A percentile compares a stretch with the other conserved stretches of the same genome.
Conservation (phyloP, 37 sponge, comb jelly and placozoan genomes). For the Eunapius fragilis region DNA sequence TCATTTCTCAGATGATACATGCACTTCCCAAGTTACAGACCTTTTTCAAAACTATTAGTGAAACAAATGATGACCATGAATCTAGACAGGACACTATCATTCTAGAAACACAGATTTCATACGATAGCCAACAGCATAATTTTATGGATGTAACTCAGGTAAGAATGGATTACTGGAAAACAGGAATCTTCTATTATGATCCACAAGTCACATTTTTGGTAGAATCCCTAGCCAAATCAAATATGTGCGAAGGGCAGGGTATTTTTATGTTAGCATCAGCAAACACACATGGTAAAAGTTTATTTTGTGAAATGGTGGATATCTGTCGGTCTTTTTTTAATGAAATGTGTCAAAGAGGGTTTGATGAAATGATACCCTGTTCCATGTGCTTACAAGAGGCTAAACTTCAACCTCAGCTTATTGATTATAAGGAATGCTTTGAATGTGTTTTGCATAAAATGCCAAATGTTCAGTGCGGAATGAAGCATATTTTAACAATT, state of each 20-base stretch:
- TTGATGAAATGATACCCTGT: too few species aligned
- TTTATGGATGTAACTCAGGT: background rate
- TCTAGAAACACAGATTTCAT: background rate
- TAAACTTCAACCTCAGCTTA: too few species aligned
- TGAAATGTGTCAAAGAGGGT: too few species aligned
- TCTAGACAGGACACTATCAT: background rate
- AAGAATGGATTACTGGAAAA: background rate
- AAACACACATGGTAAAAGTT: background rate
- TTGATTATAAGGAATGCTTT: too few species aligned
- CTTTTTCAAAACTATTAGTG: background rate
- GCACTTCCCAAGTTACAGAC: slow-evolving; percentile 2
- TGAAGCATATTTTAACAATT: too few species aligned
- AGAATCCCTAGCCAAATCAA: background rate
- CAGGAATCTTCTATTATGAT: background rate
- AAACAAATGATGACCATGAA: background rate
- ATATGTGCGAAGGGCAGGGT: background rate
- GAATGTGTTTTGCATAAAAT: too few species aligned
- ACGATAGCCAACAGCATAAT: background rate
- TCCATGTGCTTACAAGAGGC: too few species aligned
- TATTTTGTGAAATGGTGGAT: background rate
- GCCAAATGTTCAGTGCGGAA: too few species aligned
- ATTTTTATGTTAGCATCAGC: background rate
- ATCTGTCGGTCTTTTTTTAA: too few species aligned
- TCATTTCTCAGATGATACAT: slow-evolving; percentile 67
- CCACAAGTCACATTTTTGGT: background rate